Evolutionary conservation across 2,888 invertebrate genomes (phyloP).

Genomic region (Nymphalis polychloros): DNA sequence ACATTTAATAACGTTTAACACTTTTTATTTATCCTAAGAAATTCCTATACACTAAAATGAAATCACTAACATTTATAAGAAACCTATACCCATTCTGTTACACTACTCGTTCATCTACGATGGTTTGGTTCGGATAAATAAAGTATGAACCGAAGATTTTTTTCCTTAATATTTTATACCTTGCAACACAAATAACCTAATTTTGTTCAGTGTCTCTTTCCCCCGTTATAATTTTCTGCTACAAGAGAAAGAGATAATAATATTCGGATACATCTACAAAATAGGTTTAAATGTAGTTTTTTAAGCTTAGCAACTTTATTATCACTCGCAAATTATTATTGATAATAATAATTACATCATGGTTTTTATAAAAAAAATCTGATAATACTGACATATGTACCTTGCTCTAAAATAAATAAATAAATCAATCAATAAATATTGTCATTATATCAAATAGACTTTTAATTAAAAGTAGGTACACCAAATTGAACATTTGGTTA

Average conservation of each 20-base stretch:
- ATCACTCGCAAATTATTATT: not conserved
- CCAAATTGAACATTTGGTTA: not conserved
- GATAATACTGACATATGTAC: too few species aligned
- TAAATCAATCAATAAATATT: too few species aligned
- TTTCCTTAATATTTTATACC: constrained; percentile 33
- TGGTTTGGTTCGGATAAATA: constrained; percentile 37
- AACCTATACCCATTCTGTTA: constrained; percentile 72
- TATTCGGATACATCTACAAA: constrained; percentile 6
- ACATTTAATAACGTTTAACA: constrained; percentile 45
- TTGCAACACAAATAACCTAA: constrained; percentile 35
- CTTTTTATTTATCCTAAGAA: constrained; percentile 45
- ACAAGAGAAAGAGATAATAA: constrained; percentile 12
- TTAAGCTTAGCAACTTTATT: not conserved
- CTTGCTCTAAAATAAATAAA: too few species aligned
- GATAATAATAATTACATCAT: not conserved
- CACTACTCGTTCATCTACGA: constrained; percentile 44
- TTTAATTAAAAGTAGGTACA: not conserved
- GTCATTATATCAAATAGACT: too few species aligned
- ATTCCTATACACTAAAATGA: constrained; percentile 47
- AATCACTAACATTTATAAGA: constrained; percentile 63
- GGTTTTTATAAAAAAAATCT: too few species aligned
- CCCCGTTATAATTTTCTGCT: constrained; percentile 4
- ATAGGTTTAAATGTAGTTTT: not conserved
- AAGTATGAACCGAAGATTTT: constrained; percentile 32
- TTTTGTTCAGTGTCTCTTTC: constrained; percentile 18